Conservation (phyloP, 2,888 invertebrate genomes). For the Leptothorax acervorum region DNA sequence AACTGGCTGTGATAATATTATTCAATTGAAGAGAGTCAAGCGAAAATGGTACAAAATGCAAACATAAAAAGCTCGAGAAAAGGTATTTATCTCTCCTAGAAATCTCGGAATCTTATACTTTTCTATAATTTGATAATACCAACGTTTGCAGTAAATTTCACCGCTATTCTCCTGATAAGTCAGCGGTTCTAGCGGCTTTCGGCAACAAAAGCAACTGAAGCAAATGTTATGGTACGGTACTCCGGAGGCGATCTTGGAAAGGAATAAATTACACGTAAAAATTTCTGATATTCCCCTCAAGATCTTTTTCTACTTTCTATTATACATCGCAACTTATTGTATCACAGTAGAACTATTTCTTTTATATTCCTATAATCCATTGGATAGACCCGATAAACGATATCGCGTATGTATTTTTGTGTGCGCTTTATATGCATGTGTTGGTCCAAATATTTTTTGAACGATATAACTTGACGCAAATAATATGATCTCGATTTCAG, state of each 20-base stretch:
- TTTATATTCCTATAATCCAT: not conserved
- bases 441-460: not conserved
- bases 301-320: not conserved
- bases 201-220: conserved; percentile 87
- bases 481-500: not conserved
- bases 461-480: not conserved
- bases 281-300: not conserved
- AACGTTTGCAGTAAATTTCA: conserved; percentile 87
- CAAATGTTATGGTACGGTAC: conserved; percentile 86
- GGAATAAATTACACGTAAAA: conserved; percentile 27
- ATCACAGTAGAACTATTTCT: not conserved
- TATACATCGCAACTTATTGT: conserved; percentile 8
- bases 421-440: not conserved
- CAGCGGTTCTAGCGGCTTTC: conserved; percentile 86
- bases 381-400: not conserved
- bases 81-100: not conserved
- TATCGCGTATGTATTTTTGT: not conserved
- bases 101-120: not conserved
- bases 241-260: conserved; percentile 83
- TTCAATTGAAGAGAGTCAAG: not conserved
- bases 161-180: conserved; percentile 86
- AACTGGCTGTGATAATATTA: conserved; percentile 1
- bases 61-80: not conserved
- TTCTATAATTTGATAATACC: conserved; percentile 71
- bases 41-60: not conserved